Evolutionary conservation across 2,888 invertebrate species (phyloP), one percentile per base, ranked within the genome.

Genomic region (Dasypogon diadema): DNA sequence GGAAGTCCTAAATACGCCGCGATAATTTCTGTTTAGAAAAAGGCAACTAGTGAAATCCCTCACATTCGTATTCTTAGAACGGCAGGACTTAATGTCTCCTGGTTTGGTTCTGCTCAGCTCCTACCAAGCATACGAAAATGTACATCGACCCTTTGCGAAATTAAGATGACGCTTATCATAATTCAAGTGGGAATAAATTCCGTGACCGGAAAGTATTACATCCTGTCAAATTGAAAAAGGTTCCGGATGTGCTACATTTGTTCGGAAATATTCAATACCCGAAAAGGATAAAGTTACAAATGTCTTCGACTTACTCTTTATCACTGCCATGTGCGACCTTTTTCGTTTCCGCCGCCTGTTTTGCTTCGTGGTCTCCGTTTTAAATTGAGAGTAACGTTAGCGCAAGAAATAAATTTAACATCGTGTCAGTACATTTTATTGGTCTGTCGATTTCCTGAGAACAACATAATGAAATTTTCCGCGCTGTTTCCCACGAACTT

Each of bases 161-260:
- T 75, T 75, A 75, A 75, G 75, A 75, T 51, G 75, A 46, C 74
- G 74, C 77, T 77, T 77, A 77, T 77, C 74, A 77, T 77, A 77
- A 77, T 77, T 77, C 77, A 77, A 77, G 76, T 77, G 75, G 74
- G 77, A 77, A 77, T 77, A 77, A 77, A 75, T 76, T 77, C 65
- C 77, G 77, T 77, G 77, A 77, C 77, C 77, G 77, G 77, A 77
- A 77, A 77, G 76, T 77, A 77, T 76, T 77, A 76, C 63, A 74
- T 76, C 60, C 74, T 77, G 77, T 77, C 77, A 76, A 77, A 77
- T 77, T 77, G 77, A 77, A 77, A 77, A 77, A 77, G 77, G 77
- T 77, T 77, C 77, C 75, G 77, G 77, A 77, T 77, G 77, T 77
- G 77, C 77, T 77, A 77, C 77, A 77, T 76, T 77, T 77, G 77